Conservation (phyloP, 2,888 invertebrate species). For the Endotricha flammealis region DNA sequence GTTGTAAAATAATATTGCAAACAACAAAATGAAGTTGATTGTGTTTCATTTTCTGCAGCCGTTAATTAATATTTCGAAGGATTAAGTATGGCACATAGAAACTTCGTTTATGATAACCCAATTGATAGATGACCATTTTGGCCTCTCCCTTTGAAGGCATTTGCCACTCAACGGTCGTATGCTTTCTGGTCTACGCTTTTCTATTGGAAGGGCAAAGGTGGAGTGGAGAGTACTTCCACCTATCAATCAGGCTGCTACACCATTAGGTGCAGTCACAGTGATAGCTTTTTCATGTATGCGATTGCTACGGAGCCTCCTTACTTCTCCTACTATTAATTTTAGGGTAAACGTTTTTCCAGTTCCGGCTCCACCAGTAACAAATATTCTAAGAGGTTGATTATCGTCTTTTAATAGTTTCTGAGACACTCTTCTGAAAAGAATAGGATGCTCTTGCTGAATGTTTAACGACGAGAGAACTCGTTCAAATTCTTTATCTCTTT, state of each 20-base stretch:
- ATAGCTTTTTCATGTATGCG: no score
- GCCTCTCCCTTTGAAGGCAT: no score
- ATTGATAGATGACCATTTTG: constrained; percentile 6
- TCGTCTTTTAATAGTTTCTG: neutral
- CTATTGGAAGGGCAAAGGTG: neutral
- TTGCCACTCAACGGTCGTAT: neutral
- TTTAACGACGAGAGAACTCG: neutral
- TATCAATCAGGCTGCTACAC: no score
- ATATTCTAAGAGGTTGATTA: neutral
- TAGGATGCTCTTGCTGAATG: no score
- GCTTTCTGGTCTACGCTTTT: no score
- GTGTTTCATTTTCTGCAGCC: neutral
- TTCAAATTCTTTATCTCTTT: constrained; percentile 1
- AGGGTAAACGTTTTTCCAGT: neutral
- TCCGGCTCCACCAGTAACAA: neutral
- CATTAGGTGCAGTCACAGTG: no score
- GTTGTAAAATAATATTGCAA: no score
- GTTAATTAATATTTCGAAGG: neutral
- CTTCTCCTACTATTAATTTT: no score
- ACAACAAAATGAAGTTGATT: neutral
- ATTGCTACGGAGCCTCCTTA: no score
- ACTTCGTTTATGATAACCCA: neutral
- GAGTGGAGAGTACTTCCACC: no score
- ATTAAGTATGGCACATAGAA: neutral
- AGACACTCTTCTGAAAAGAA: neutral